Base-by-base conservation (phyloP, 2,888 invertebrate species). In the Spodoptera exigua region DNA sequence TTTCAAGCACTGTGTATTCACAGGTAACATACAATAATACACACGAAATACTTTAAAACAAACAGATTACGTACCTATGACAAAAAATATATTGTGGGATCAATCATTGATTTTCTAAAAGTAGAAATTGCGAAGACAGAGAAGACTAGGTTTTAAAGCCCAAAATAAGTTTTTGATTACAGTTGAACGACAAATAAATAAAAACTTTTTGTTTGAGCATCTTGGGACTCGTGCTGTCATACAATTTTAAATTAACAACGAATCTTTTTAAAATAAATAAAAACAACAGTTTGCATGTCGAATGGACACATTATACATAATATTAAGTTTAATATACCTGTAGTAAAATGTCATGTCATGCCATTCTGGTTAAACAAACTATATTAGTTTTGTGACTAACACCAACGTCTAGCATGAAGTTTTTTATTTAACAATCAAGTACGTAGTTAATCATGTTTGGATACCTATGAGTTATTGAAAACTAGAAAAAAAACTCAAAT, bases 381-480 rank as follows among this genome's bases (percentile, higher is more conserved):
- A 53, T 32, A 46, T 49, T 69, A 67, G 57, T 74, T 61, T 71
- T 72, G 79, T 82, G 60, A 82, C 81, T 82, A 82, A 82, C 80
- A 56, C 32, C 48, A 59, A 45, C 49, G 71, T 71, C 56, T 68
- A 67, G 81, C 74, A 79, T 80, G 73, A 53, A 27, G 44, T 45
- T 53, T 16, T 44, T 34, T 43, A 16, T 27, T 40, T 52, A 71
- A 58, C 34, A 36, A 14, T 5, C n/a, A 18, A 18, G 16, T 62
- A 63, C 37, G 43, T 60, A 35, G 35, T 35, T 44, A 18, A 35
- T 51, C 3, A 21, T 3, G 21, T 21, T 21, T 3, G 4, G 5
- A 21, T 3, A 3, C 3, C 3, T 18, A 18, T 18, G 18, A 18
- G 18, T 18, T 3, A 3, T 3, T 18, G 18, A 21, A 21, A 21